Evolutionary conservation across 1,140 invertebrate species (phyloP), one percentile per base, ranked within the genome.

Genomic region (Phthorimaea operculella): DNA sequence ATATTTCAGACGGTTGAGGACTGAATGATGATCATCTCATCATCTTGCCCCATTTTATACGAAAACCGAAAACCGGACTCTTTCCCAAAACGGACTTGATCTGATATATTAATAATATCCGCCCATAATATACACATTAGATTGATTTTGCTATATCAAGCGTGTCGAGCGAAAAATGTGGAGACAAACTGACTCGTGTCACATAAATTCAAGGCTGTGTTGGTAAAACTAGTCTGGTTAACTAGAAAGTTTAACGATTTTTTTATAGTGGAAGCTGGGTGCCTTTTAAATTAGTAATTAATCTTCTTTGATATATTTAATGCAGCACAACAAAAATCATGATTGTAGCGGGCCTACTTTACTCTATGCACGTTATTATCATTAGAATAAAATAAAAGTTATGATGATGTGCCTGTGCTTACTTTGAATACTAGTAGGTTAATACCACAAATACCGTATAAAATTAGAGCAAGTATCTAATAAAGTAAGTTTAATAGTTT

Each of bases 151-250:
- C 28, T 39, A 11, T 55, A n/a, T n/a, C n/a, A n/a, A 52, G 42
- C 44, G 15, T 47, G 44, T 47, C 14, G 15, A 47, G 15, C 15
- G 15, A 60, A 45, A 60, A 50, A 59, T 34, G 44, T 45, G 54
- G 51, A 54, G 45, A 15, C 44, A 57, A 56, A 54, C 54, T 48
- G 28, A 57, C 50, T 63, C 33, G n/a, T 63, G 53, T 57, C 33
- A 54, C 33, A 55, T 44, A 7, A 59, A 42, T 44, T 33, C 58
- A 64, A 64, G 62, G 62, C 50, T 55, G 21, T 18, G 57, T 53
- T 49, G 42, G 15, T n/a, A 57, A 58, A 65, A 65, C 57, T 53
- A 54, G 59, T 59, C 51, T 52, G 58, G 53, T 63, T 63, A 45
- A 59, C 33, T 50, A 47, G 18, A 18, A 53, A 18, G n/a, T 14